Percentiles rank a stretch among this genome's conserved stretches.
These are phyloP conservation scores for Rhagoletis pomonella DNA, from an alignment of 1,140 invertebrate species.

Conservation along the genomic window DNA sequence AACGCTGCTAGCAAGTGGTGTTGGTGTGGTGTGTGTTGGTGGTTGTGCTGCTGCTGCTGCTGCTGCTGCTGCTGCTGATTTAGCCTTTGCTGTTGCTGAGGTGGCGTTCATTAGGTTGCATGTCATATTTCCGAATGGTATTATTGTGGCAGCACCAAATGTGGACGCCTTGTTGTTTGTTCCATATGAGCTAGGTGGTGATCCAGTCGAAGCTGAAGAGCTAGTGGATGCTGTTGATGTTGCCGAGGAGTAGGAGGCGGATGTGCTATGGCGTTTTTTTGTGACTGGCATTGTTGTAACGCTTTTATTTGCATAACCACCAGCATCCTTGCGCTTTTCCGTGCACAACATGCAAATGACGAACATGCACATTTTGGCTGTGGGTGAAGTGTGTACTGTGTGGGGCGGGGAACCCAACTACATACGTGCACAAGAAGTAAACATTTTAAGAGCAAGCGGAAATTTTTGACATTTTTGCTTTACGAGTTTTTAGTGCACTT, in stretches of 20 bases:
- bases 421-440: not conserved
- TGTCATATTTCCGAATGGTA: conserved; percentile 5
- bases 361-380: conserved; percentile 58
- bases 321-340: conserved; percentile 58
- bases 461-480: not conserved
- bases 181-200: conserved; percentile 45
- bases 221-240: conserved; percentile 47
- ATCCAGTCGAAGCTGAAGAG: conserved; percentile 37
- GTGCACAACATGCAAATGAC: conserved; percentile 58
- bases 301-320: conserved; percentile 47
- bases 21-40: not conserved
- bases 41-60: not conserved
- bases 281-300: conserved; percentile 54
- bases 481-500: not conserved
- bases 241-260: conserved; percentile 53
- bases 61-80: not conserved
- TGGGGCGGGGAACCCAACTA: not conserved
- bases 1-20: conserved; percentile 4
- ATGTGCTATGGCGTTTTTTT: conserved; percentile 56
- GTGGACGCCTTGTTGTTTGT: not conserved
- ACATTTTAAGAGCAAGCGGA: not conserved
- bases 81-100: not conserved
- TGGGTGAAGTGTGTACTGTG: not conserved
- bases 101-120: conserved; percentile 1
- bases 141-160: conserved; percentile 4